Evolutionary conservation across 2,113 vertebrate genomes (phyloP).

Genomic region (Callopanchax toddi): DNA sequence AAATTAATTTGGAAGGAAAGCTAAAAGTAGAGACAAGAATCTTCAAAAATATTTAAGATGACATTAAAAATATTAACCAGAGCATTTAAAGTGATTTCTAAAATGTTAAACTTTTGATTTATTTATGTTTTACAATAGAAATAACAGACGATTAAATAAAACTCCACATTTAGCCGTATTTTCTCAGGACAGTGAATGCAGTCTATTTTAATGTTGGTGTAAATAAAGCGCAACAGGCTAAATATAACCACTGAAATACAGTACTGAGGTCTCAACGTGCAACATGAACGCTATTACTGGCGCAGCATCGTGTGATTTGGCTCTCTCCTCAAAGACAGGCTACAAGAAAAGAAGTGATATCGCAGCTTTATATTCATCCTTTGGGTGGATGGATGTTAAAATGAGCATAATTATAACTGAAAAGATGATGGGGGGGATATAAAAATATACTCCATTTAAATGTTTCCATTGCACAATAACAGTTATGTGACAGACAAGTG

Average conservation of each 20-base stretch:
- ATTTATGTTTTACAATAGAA: too few relatives aligned
- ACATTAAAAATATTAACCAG: too few relatives aligned
- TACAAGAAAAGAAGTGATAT: conserved; percentile 8
- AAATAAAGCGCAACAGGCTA: not conserved
- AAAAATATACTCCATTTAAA: not conserved
- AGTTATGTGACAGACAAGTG: not conserved
- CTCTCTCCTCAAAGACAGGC: conserved; percentile 4
- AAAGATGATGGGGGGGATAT: not conserved
- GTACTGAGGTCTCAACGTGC: conserved; percentile 4
- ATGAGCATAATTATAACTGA: not conserved
- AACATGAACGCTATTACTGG: conserved; percentile 3
- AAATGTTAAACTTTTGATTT: not conserved
- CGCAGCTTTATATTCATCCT: conserved; percentile 7
- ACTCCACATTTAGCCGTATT: not conserved
- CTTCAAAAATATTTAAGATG: too few relatives aligned
- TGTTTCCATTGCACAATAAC: not conserved
- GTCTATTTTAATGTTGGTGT: not conserved
- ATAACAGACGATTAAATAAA: not conserved
- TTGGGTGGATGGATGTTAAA: not conserved
- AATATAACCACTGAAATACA: conserved; percentile 20
- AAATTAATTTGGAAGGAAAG: too few relatives aligned
- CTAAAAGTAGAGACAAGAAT: too few relatives aligned
- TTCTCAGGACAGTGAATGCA: not conserved
- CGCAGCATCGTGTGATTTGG: not conserved
- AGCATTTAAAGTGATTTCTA: not conserved